A percentile compares a stretch with the other conserved stretches of the same genome.
phyloP scores from a whole-genome alignment of 2,113 vertebrate genomes.

The Stigmatopora nigra region DNA sequence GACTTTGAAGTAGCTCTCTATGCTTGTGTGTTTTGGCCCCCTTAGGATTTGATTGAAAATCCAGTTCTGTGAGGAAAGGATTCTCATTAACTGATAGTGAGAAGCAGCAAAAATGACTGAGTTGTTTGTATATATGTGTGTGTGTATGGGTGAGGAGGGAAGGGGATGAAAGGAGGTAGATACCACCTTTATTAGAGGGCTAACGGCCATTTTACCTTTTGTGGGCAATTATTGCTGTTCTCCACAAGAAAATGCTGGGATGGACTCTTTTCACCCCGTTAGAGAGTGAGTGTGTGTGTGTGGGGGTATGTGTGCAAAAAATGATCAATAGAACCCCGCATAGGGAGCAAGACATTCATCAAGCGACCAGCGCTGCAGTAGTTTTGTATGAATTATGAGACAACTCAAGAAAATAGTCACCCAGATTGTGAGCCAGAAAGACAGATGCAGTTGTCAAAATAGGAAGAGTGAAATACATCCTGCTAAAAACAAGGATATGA shows the following conservation, averaged over 20 bases:
- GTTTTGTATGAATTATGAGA: constrained; percentile 32
- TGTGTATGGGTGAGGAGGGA: not conserved
- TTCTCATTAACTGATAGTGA: not conserved
- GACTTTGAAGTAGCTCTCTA: not conserved
- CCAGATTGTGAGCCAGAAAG: constrained; percentile 4
- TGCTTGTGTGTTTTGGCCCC: not conserved
- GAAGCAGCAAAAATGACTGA: not conserved
- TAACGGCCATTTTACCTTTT: not conserved
- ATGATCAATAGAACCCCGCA: constrained; percentile 16
- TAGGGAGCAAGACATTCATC: constrained; percentile 33
- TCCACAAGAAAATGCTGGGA: not conserved
- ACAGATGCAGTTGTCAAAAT: constrained; percentile 3
- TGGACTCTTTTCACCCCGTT: not conserved
- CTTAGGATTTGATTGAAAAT: constrained; percentile 26
- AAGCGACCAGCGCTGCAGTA: not conserved
- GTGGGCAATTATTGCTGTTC: not conserved
- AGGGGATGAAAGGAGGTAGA: not conserved
- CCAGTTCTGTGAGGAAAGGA: not conserved
- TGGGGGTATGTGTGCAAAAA: not conserved
- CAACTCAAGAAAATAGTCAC: constrained; percentile 16
- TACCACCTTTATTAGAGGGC: not conserved
- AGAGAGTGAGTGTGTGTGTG: not conserved
- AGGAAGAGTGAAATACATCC: constrained; percentile 23
- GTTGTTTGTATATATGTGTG: not conserved
- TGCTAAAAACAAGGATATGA: constrained; percentile 1